A percentile compares a stretch with the other conserved stretches of the same genome.
Conservation (phyloP, 2,113 vertebrate genomes). For the Ictalurus punctatus region DNA sequence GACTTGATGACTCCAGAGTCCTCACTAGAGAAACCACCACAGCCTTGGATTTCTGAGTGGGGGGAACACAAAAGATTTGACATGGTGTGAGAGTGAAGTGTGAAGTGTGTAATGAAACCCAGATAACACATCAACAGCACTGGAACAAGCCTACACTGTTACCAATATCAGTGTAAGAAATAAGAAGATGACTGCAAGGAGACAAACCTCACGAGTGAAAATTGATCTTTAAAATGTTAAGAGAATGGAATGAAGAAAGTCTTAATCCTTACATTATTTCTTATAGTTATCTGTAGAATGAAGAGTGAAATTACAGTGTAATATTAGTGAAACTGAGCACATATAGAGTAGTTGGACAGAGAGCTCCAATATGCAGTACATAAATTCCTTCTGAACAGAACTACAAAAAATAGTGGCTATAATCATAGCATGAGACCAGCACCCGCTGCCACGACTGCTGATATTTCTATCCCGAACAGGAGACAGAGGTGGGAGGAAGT, state of each 20-base stretch:
- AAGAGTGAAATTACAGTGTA: neutral
- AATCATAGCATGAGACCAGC: neutral
- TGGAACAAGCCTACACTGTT: neutral
- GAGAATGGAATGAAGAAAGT: neutral
- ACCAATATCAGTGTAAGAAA: neutral
- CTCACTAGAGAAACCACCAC: conserved; percentile 66
- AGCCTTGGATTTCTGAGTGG: conserved; percentile 71
- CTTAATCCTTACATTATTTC: neutral
- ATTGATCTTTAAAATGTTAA: neutral
- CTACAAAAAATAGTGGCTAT: neutral
- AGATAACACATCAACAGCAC: neutral
- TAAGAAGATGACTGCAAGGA: neutral
- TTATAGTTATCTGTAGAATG: neutral
- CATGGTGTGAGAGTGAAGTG: neutral
- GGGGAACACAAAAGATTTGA: neutral
- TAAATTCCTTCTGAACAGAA: neutral
- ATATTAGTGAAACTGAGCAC: neutral
- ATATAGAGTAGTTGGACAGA: neutral
- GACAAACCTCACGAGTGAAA: neutral
- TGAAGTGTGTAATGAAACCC: conserved; percentile 5
- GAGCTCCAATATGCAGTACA: neutral
- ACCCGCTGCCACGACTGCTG: neutral
- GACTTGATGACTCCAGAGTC: conserved; percentile 71
- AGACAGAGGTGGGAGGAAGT: neutral
- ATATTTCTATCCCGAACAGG: neutral